Base-by-base conservation (phyloP, 2,888 invertebrate genomes). In the Drosophila paranaensis region DNA sequence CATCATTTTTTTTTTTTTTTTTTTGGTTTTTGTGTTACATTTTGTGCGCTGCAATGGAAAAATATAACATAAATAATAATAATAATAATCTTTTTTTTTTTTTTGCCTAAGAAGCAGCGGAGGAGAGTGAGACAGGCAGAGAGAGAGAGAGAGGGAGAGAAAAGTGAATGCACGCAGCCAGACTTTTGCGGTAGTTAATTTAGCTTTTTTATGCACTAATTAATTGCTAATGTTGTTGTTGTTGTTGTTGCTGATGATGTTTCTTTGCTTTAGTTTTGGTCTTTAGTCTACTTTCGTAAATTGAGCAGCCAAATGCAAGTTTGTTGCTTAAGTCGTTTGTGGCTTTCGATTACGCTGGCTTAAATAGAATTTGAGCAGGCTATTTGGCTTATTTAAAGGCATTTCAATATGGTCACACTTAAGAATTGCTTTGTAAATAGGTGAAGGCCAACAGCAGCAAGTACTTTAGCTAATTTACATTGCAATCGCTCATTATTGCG, bases 121-220 rank as follows among this genome's bases (percentile, higher is more conserved):
- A 11, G 11, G 20, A 42, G 42, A 2, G n/a, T n/a, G n/a, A n/a
- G n/a, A n/a, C n/a, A n/a, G 63, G 54, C 57, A 63, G 50, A 71
- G 50, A 68, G 62, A 77, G 35, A 35, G 64, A 46, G 48, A 78
- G 56, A 61, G n/a, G n/a, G 56, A 65, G 88, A 72, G 74, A 83
- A 83, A 90, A 87, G 90, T 90, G 89, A 86, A 86, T 75, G 89
- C 87, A 77, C 76, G 76, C 71, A 73, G 78, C 33, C 62, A 60
- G 48, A 20, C 39, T 46, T 64, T 66, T 65, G 67, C 85, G 80
- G 80, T 82, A 83, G 79, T 88, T 88, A 91, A 83, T 81, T 91
- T 86, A 90, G 85, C 84, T 11, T 87, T 82, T 91, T 91, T 91
- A 91, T 91, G 91, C 91, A 91, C 91, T 91, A 91, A 91, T 91